Percentiles rank a stretch among this genome's conserved stretches.
Conservation (phyloP, 2,797 vertebrate genomes). For the Natrix natrix region DNA sequence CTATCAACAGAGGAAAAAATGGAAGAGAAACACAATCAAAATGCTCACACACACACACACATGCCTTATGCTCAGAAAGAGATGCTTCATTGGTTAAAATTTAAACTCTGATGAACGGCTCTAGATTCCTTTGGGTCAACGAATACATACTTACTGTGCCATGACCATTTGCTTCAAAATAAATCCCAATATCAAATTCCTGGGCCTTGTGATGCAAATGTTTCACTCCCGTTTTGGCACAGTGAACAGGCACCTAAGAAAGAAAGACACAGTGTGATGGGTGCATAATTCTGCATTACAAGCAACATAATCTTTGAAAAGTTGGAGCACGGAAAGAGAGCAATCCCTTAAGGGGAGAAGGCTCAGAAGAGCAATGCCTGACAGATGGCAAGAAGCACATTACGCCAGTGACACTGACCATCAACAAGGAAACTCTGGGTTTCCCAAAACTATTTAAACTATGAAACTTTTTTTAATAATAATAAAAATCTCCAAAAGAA, state of each 20-base stretch:
- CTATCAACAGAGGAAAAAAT: neutral
- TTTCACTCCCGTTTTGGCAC: slow-evolving; percentile 95
- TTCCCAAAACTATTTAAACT: neutral
- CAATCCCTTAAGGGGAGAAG: no score
- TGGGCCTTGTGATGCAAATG: slow-evolving; percentile 92
- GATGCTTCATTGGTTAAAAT: neutral
- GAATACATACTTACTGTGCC: slow-evolving; percentile 85
- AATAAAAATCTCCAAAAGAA: neutral
- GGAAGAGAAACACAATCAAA: neutral
- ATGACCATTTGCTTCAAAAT: slow-evolving; percentile 97
- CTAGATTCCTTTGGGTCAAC: neutral
- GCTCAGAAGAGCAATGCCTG: neutral
- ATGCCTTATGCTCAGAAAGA: neutral
- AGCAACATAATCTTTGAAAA: neutral
- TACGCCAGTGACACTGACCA: neutral
- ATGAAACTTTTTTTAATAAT: neutral
- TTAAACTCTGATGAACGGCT: neutral
- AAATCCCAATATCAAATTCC: slow-evolving; percentile 90
- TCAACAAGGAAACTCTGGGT: neutral
- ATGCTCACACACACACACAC: no score
- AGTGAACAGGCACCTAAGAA: slow-evolving; percentile 84
- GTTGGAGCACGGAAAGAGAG: accelerated
- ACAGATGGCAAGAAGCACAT: neutral
- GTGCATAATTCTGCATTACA: neutral
- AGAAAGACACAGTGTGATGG: neutral